Evolutionary conservation across 2,888 invertebrate species (phyloP).

Genomic region (Pelosia muscerda): DNA sequence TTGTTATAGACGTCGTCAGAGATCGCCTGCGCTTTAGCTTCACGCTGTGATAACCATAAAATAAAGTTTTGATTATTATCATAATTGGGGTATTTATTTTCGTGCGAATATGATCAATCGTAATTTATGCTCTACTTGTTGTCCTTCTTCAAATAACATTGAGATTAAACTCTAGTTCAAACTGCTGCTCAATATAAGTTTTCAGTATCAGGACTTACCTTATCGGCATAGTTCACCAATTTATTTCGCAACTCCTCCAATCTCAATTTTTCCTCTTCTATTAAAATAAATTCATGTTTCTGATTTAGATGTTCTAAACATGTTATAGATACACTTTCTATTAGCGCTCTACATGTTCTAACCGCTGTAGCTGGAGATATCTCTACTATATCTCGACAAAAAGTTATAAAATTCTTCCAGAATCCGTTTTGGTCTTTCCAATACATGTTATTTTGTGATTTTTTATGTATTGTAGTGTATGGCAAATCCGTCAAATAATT

Average conservation of each 20-base stretch:
- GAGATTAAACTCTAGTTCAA: neutral
- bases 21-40: neutral
- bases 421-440: slow-evolving; percentile 71
- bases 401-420: slow-evolving; percentile 70
- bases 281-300: slow-evolving; percentile 59
- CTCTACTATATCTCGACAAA: slow-evolving; percentile 70
- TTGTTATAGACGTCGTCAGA: neutral
- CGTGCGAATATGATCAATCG: neutral
- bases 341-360: slow-evolving; percentile 67
- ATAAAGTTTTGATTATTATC: neutral
- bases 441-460: slow-evolving; percentile 57
- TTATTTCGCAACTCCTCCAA: slow-evolving; percentile 59
- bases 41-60: neutral
- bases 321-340: slow-evolving; percentile 63
- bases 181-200: neutral
- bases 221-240: slow-evolving; percentile 56
- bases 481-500: slow-evolving; percentile 73
- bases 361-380: slow-evolving; percentile 70
- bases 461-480: slow-evolving; percentile 45
- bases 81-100: neutral
- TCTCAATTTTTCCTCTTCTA: slow-evolving; percentile 55
- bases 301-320: slow-evolving; percentile 65
- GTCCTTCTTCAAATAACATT: neutral
- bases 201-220: slow-evolving; percentile 48
- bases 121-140: neutral